Evolutionary conservation across 1,140 invertebrate genomes (phyloP).

Genomic region (Dendroctonus valens): DNA sequence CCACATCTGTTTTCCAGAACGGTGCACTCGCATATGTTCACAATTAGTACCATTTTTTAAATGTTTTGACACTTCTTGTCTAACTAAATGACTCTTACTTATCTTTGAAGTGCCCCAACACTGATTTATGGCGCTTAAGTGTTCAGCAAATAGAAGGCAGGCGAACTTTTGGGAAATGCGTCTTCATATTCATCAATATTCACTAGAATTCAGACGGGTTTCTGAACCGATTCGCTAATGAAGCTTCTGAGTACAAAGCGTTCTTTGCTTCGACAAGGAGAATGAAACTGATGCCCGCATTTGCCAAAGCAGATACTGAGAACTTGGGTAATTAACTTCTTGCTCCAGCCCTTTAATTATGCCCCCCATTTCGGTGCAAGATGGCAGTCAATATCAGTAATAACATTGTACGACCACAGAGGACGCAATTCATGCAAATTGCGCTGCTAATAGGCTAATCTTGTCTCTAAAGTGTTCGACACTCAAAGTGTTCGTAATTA

Average conservation of each 20-base stretch:
- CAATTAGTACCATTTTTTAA: slow-evolving; percentile 29
- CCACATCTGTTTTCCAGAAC: slow-evolving; percentile 8
- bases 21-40: slow-evolving; percentile 16
- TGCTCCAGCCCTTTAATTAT: too few species aligned
- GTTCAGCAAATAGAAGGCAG: slow-evolving; percentile 16
- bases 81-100: slow-evolving; percentile 29
- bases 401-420: slow-evolving; percentile 23
- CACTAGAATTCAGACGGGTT: too few species aligned
- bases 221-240: too few species aligned
- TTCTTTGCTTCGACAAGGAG: too few species aligned
- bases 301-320: too few species aligned
- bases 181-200: background rate
- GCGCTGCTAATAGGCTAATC: slow-evolving; percentile 27
- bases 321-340: too few species aligned
- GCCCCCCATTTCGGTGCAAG: background rate
- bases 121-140: slow-evolving; percentile 23
- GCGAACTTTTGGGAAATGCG: background rate
- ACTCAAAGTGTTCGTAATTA: slow-evolving; percentile 19
- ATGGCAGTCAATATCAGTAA: slow-evolving; percentile 23
- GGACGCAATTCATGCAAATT: slow-evolving; percentile 25
- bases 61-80: slow-evolving; percentile 27
- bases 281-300: too few species aligned
- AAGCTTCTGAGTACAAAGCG: too few species aligned
- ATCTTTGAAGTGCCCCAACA: slow-evolving; percentile 21
- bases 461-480: slow-evolving; percentile 27